Base-by-base conservation (phyloP, 2,888 invertebrate species). In the Calliphora vomitoria region DNA sequence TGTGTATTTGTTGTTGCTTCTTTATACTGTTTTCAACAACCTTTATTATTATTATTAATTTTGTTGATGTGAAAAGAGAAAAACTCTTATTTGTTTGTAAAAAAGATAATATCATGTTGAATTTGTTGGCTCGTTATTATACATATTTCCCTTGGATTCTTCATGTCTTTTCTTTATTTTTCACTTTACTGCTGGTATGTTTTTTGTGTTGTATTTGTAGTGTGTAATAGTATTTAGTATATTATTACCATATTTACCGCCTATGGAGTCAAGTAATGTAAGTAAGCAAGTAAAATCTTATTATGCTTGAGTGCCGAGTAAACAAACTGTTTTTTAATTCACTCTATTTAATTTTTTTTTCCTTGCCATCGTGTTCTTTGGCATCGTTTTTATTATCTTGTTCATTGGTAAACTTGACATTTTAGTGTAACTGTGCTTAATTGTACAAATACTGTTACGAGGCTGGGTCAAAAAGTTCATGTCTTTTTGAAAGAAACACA, bases 291-390 rank as follows among this genome's bases (percentile, higher is more conserved):
- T 71, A 71, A 80, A 62, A 87, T 87, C 82, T 84, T 85, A 85
- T 88, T 85, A 78, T 85, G 85, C 85, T 87, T 85, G 88, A 88
- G 75, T 85, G 85, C 66, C 75, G 58, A 53, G 76, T 50, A 53
- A 53, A 71, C 58, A 68, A 11, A 74, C 53, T 38, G 38, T 18
- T 38, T 64, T 15, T 41, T 64, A 18, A 38, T 38, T 64, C 35
- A 64, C 18, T 38, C 18, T 41, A 64, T 64, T 64, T 18, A 18
- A 10, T 41, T 18, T 38, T 18, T 13, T 4, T 11, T 38, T 18
- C 38, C 10, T 38, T 8, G 18, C 10, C 10, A 18, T 64, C 18
- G n/a, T 35, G 3, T 60, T 60, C 8, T 60, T 35, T 60, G 60
- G 60, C 8, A 55, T 18, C 20, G 55, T 55, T 20, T 18, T 55